Evolutionary conservation across 2,797 vertebrate species (phyloP).

Genomic region (Danionella dracula): DNA sequence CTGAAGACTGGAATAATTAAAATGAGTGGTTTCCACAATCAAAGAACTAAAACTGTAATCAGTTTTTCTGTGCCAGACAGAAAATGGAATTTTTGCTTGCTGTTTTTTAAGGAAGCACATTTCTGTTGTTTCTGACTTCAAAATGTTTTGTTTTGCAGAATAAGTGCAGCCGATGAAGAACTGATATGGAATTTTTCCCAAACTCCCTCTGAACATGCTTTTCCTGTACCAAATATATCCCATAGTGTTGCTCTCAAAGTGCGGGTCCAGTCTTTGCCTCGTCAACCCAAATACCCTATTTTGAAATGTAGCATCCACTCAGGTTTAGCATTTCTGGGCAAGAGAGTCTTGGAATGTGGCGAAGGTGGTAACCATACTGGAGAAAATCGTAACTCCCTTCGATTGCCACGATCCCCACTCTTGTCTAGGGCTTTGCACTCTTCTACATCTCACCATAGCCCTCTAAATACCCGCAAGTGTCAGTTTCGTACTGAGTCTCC

Average conservation of each 20-base stretch:
- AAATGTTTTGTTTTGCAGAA: slow-evolving; percentile 68
- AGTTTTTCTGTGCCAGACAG: too few species aligned
- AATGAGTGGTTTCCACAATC: too few species aligned
- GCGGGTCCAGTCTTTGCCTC: slow-evolving; percentile 92
- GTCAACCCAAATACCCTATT: slow-evolving; percentile 91
- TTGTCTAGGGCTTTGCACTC: slow-evolving; percentile 69
- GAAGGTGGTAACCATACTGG: slow-evolving; percentile 60
- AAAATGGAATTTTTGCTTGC: too few species aligned
- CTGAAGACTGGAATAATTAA: too few species aligned
- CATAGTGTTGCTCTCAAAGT: slow-evolving; percentile 95
- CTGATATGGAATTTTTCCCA: slow-evolving; percentile 93
- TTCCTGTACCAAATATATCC: slow-evolving; percentile 92
- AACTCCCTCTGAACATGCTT: slow-evolving; percentile 89
- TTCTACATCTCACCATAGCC: slow-evolving; percentile 57
- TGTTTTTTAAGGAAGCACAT: not conserved
- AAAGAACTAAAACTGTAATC: too few species aligned
- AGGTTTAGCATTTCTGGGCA: slow-evolving; percentile 52
- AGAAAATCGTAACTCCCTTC: slow-evolving; percentile 63
- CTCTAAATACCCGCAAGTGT: slow-evolving; percentile 61
- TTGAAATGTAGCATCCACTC: slow-evolving; percentile 92
- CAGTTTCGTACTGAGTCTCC: slow-evolving; percentile 56
- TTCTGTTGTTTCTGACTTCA: too few species aligned
- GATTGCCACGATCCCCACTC: slow-evolving; percentile 65
- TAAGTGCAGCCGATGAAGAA: slow-evolving; percentile 92
- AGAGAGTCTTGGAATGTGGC: slow-evolving; percentile 56